These are phyloP conservation scores for Tetragonisca angustula DNA, from an alignment of 2,888 invertebrate species.

Conservation along the genomic window DNA sequence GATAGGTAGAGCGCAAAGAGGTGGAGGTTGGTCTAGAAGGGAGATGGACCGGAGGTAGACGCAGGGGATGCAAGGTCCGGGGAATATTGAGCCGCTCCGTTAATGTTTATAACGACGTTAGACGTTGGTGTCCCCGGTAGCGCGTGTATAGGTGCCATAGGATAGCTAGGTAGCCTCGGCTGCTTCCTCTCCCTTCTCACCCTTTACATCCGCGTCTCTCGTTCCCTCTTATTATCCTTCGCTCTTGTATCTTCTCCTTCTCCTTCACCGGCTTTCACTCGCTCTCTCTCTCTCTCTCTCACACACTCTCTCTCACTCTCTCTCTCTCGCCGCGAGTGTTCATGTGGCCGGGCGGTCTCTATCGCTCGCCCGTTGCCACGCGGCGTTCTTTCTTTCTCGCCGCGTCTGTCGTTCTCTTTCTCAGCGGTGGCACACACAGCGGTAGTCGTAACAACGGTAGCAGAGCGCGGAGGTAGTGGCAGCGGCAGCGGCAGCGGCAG, in stretches of 20 bases:
- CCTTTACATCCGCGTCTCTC: conserved; percentile 54
- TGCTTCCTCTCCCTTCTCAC: conserved; percentile 56
- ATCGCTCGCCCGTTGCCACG: conserved; percentile 7
- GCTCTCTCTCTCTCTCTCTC: conserved; percentile 34
- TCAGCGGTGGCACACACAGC: conserved; percentile 55
- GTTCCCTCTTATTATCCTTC: conserved; percentile 57
- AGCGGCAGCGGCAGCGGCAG: conserved; percentile 24
- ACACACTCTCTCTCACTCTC: background rate
- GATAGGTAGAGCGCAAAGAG: conserved; percentile 43
- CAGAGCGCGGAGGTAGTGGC: conserved; percentile 21
- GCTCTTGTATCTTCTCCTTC: conserved; percentile 44
- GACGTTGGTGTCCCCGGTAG: conserved; percentile 75
- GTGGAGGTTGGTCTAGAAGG: conserved; percentile 54
- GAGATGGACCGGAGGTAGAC: conserved; percentile 69
- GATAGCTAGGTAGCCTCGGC: conserved; percentile 63
- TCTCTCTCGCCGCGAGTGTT: background rate
- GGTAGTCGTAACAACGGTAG: conserved; percentile 61
- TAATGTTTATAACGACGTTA: conserved; percentile 84
- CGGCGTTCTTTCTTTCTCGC: conserved; percentile 31
- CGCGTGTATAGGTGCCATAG: conserved; percentile 72
- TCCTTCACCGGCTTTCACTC: conserved; percentile 25
- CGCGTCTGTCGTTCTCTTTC: conserved; percentile 54
- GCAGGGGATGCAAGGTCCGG: conserved; percentile 77
- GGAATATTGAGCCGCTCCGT: conserved; percentile 83
- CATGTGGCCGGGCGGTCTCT: conserved; percentile 28